Conservation (phyloP, 1,140 invertebrate genomes). For the Aphis craccivora region DNA sequence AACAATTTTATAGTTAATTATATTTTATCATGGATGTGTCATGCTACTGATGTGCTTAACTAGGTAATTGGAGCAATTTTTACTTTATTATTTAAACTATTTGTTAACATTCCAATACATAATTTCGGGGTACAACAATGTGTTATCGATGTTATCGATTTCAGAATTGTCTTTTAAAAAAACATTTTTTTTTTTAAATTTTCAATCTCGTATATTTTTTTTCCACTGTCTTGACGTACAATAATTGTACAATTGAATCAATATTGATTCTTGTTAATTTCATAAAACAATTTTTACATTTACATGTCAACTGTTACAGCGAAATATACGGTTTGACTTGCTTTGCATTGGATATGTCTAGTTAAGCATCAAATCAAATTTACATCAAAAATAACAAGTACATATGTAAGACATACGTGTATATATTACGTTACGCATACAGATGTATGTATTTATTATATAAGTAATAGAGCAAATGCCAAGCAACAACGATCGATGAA, state of each 20-base stretch:
- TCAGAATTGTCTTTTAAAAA: accelerated
- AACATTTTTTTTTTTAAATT: not conserved
- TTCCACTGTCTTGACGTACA: not conserved
- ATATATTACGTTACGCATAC: not conserved
- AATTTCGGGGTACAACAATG: not conserved
- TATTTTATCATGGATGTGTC: not conserved
- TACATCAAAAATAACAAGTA: not conserved
- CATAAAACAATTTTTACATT: not conserved
- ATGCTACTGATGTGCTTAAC: not conserved
- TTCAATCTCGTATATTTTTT: not conserved
- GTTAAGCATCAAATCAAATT: not conserved
- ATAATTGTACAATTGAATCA: no score
- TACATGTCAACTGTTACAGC: not conserved
- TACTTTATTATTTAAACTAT: not conserved
- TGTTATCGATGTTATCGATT: not conserved
- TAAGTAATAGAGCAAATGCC: not conserved
- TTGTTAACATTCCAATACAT: not conserved
- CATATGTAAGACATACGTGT: not conserved
- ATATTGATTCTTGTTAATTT: not conserved
- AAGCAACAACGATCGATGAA: not conserved
- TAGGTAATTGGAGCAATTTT: not conserved
- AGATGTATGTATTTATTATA: not conserved
- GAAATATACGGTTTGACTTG: not conserved
- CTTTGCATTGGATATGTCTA: not conserved
- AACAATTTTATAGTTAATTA: not conserved